Base-by-base conservation (phyloP, 2,113 vertebrate genomes). In the Chaetorhynchus papuensis region DNA sequence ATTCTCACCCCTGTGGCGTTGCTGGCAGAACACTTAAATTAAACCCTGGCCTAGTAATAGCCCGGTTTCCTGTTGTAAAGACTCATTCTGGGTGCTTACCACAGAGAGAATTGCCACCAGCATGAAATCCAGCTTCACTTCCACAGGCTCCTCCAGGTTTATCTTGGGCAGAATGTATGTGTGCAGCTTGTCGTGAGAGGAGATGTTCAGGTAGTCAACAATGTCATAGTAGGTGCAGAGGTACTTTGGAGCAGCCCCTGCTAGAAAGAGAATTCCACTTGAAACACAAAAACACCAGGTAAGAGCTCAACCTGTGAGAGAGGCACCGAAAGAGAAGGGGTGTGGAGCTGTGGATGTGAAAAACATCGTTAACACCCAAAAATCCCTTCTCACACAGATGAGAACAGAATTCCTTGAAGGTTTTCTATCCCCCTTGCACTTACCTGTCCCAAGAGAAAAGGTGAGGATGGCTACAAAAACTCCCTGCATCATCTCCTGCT, bases 211-310 rank as follows among this genome's bases (percentile, higher is more conserved):
- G 69, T 98, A 53, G 10, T 96, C 71, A 4, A 96, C 80, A 7
- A 99, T 93, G 31, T 87, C 35, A 7, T 87, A 60, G 64, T 98
- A 98, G 12, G 97, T 98, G 91, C 98, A 99, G 86, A 87, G n/a
- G n/a, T 90, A 52, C 22, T 78, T 68, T 2, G 77, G 91, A 59
- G 66, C 83, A 80, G 72, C 77, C 72, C 81, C 96, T 74, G 89
- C 87, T 65, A 30, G 57, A 61, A 44, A 80, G 61, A 68, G 20
- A 61, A 79, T 39, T 44, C 37, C 83, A 20, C n/a, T 72, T 42
- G 16, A 59, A 54, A 86, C 35, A 59, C n/a, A 18, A 39, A 63
- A 66, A 22, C 39, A 50, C 37, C 61, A 24, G 82, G 26, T 11
- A 57, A 82, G 56, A 35, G 50, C 78, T 42, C 39, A 70, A 7